Evolutionary conservation across 2,113 vertebrate species (phyloP).

Genomic region (Hippocampus barbouri): DNA sequence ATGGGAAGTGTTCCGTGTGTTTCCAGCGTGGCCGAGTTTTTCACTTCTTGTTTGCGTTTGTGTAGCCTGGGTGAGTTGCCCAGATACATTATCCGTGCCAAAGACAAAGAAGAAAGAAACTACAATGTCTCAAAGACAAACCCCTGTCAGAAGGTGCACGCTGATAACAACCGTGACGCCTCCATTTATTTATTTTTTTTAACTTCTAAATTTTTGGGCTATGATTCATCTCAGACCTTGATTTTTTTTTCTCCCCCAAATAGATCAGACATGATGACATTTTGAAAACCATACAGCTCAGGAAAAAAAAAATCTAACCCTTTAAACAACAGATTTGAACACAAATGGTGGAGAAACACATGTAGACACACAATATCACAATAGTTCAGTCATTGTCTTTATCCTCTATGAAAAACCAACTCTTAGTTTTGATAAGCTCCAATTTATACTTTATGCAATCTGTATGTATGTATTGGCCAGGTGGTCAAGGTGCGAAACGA

Average conservation of each 20-base stretch:
- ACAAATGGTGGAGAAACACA: too few species aligned
- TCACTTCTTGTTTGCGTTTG: constrained; percentile 9
- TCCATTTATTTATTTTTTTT: constrained; percentile 2
- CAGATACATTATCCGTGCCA: constrained; percentile 28
- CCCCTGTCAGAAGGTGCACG: constrained; percentile 8
- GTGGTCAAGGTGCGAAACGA: too few species aligned
- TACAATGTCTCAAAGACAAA: constrained; percentile 28
- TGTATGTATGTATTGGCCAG: too few species aligned
- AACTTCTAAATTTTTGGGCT: constrained; percentile 1
- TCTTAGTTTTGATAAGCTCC: too few species aligned
- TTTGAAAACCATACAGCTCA: too few species aligned
- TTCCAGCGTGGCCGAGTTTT: not conserved
- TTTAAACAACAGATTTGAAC: too few species aligned
- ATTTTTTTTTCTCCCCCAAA: constrained; percentile 23
- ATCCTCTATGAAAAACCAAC: too few species aligned
- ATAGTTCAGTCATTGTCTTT: too few species aligned
- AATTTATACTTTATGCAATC: too few species aligned
- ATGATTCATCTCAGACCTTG: constrained; percentile 31
- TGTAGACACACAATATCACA: too few species aligned
- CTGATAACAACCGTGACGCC: constrained; percentile 20
- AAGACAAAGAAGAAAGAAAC: constrained; percentile 22
- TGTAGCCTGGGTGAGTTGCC: constrained; percentile 30
- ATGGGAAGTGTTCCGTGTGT: constrained; percentile 1
- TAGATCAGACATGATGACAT: constrained; percentile 28
- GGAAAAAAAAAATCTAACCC: too few species aligned